phyloP scores from a whole-genome alignment of 2,113 vertebrate genomes.

The Poeciliopsis retropinna region DNA sequence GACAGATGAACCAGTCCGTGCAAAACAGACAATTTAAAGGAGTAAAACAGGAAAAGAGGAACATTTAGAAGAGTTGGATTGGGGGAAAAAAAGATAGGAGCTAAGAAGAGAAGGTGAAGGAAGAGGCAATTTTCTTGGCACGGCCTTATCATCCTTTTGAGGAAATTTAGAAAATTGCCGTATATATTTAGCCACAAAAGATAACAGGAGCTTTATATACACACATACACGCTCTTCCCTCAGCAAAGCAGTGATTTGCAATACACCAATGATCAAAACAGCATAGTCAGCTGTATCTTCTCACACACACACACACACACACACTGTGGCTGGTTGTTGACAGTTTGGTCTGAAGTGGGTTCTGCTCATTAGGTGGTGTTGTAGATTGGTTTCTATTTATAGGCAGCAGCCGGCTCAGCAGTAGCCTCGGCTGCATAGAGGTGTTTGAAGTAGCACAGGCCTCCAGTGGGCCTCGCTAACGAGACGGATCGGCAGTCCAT shows the following conservation, averaged over 20 bases:
- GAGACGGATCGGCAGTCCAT: slow-evolving; percentile 48
- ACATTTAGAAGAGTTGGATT: too few relatives aligned
- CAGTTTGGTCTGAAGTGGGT: slow-evolving; percentile 59
- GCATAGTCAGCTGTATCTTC: slow-evolving; percentile 58
- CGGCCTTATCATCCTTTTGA: slow-evolving; percentile 24
- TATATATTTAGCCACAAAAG: slow-evolving; percentile 61
- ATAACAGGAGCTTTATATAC: slow-evolving; percentile 7
- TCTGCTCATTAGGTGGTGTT: slow-evolving; percentile 66
- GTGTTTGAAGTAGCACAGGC: slow-evolving; percentile 67
- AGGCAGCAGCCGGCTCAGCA: slow-evolving; percentile 46
- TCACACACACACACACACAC: slow-evolving; percentile 16
- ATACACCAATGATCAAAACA: slow-evolving; percentile 43
- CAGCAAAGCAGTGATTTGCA: slow-evolving; percentile 35
- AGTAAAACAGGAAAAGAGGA: not conserved
- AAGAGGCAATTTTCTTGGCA: slow-evolving; percentile 19
- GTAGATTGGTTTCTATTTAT: slow-evolving; percentile 71
- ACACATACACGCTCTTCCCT: not conserved
- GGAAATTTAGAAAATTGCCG: slow-evolving; percentile 32
- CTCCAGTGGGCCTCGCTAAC: slow-evolving; percentile 62
- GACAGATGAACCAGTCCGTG: not conserved
- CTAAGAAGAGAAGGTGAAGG: not conserved
- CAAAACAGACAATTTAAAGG: not conserved
- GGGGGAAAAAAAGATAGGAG: not conserved
- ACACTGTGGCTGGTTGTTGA: slow-evolving; percentile 44
- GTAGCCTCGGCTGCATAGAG: slow-evolving; percentile 35